These are phyloP conservation scores for Diachasmimorpha longicaudata DNA, from an alignment of 1,140 invertebrate species.

Conservation along the genomic window DNA sequence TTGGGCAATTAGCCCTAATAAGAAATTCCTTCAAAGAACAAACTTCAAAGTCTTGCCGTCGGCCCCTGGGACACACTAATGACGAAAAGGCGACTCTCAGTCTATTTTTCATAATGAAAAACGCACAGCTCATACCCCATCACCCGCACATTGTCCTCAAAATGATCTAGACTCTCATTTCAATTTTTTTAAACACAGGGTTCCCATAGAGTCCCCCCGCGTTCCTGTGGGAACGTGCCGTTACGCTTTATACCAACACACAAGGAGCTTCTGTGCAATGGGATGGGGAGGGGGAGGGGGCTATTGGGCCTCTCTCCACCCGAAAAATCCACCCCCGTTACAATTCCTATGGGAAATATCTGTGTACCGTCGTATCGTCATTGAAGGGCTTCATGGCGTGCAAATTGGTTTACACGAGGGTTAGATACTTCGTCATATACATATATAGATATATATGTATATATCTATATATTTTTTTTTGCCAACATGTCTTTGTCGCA, in stretches of 20 bases:
- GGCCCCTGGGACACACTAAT: no score
- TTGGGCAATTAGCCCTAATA: no score
- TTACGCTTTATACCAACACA: constrained; percentile 25
- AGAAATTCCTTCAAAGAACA: no score
- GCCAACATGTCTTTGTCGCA: neutral
- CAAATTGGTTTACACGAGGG: constrained; percentile 59
- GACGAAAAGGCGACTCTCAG: no score
- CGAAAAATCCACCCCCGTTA: constrained; percentile 16
- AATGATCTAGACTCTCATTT: neutral
- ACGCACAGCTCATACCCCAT: neutral
- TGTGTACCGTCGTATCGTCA: constrained; percentile 44
- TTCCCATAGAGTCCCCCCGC: constrained; percentile 45
- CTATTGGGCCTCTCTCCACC: neutral
- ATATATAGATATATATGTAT: no score
- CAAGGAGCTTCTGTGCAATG: neutral
- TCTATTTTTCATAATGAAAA: neutral
- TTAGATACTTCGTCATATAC: constrained; percentile 18
- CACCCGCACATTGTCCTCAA: neutral
- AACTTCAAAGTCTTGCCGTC: no score
- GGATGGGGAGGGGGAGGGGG: neutral
- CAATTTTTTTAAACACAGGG: constrained; percentile 18
- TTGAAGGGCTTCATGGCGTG: constrained; percentile 48
- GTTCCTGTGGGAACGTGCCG: constrained; percentile 52
- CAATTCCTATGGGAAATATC: constrained; percentile 61
- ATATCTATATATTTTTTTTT: neutral